A percentile compares a stretch with the other conserved stretches of the same genome.
These are phyloP conservation scores for Presbytis comata DNA, from an alignment of 2,797 vertebrate genomes.

Conservation along the genomic window DNA sequence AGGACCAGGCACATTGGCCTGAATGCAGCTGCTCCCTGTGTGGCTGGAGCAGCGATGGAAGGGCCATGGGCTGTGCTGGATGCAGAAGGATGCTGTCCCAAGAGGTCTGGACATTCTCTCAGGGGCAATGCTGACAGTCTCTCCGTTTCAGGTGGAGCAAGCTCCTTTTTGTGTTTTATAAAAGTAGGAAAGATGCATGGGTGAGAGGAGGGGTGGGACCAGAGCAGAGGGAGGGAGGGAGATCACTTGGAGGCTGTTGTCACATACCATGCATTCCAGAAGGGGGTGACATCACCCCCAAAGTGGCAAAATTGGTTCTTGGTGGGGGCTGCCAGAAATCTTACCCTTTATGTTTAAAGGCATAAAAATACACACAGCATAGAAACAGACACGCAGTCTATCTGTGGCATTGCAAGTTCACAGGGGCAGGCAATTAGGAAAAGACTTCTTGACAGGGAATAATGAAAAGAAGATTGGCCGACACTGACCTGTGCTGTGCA, in stretches of 20 bases:
- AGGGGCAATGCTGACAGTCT: background rate
- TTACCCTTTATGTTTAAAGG: background rate
- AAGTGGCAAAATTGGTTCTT: background rate
- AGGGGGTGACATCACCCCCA: background rate
- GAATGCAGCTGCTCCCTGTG: too few relatives aligned
- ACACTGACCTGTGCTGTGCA: rapidly evolving
- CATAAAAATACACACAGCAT: too few relatives aligned
- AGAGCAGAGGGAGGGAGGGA: background rate
- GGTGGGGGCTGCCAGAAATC: background rate
- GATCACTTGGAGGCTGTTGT: background rate
- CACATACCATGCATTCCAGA: background rate
- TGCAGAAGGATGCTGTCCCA: rapidly evolving
- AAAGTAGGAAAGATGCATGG: background rate
- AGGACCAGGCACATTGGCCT: too few relatives aligned
- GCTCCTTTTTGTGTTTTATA: background rate
- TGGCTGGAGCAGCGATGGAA: background rate
- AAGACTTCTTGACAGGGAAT: background rate
- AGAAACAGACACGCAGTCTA: background rate
- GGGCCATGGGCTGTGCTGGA: rapidly evolving
- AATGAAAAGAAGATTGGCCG: background rate
- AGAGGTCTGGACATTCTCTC: background rate
- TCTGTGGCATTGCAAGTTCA: background rate
- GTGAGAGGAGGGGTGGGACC: too few relatives aligned
- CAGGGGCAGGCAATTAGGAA: rapidly evolving
- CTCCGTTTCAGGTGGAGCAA: background rate